Percentiles rank a stretch among this genome's conserved stretches.
Evolutionary conservation across 2,113 vertebrate genomes (phyloP).

Genomic region (Budorcas taxicolor): DNA sequence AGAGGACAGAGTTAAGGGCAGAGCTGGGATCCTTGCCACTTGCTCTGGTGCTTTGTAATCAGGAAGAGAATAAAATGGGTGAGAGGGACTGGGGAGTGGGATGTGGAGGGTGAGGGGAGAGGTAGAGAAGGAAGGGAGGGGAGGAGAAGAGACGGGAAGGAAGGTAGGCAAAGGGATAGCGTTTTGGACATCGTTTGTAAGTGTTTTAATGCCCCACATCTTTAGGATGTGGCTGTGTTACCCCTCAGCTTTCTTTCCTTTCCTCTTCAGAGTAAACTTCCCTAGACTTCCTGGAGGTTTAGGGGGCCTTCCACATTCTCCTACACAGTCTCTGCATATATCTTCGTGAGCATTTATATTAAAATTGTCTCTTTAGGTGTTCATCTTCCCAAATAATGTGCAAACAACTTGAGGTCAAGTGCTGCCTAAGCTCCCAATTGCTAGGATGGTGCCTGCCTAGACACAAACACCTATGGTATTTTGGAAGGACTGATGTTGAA

Average conservation of each 20-base stretch:
- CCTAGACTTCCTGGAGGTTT: not conserved
- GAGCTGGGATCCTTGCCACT: not conserved
- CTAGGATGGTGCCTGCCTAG: not conserved
- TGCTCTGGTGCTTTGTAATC: not conserved
- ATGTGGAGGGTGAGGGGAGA: not conserved
- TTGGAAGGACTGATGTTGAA: not conserved
- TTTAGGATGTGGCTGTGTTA: not conserved
- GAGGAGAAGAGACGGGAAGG: not conserved
- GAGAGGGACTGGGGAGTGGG: not conserved
- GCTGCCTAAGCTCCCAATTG: rapidly evolving
- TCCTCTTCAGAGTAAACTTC: not conserved
- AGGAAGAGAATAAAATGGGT: not conserved
- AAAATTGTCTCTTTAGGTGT: not conserved
- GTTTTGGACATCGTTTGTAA: not conserved
- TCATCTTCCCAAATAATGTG: not conserved
- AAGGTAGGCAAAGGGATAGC: not conserved
- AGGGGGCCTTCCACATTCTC: not conserved
- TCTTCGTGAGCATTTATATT: not conserved
- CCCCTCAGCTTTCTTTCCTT: not conserved
- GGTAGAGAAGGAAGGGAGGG: not conserved
- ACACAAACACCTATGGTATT: not conserved
- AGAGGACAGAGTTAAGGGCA: not conserved
- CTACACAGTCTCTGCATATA: not conserved
- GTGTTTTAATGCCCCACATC: not conserved
- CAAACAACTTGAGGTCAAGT: not conserved